phyloP scores from a whole-genome alignment of 2,113 vertebrate genomes.

The Hemibagrus wyckioides region DNA sequence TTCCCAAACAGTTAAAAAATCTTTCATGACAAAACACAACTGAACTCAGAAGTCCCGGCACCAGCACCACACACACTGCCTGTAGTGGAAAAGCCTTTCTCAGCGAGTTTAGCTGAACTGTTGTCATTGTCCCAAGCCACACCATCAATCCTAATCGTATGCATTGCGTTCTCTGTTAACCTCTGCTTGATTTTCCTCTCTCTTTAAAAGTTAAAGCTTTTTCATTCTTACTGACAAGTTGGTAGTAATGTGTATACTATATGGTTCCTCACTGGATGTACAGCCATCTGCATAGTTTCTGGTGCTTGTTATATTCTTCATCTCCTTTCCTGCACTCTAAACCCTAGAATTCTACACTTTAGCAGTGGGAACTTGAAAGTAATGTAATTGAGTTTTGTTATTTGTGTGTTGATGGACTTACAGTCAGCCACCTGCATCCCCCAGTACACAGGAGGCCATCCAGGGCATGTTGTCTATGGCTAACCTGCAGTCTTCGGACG shows the following conservation, averaged over 20 bases:
- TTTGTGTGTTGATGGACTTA: conserved; percentile 71
- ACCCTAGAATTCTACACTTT: conserved; percentile 49
- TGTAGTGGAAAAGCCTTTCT: conserved; percentile 27
- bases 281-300: conserved; percentile 9
- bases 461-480: conserved; percentile 99
- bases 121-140: conserved; percentile 2
- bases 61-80: background rate
- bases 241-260: background rate
- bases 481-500: conserved; percentile 93
- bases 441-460: conserved; percentile 99
- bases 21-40: conserved; percentile 16
- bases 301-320: conserved; percentile 17
- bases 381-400: conserved; percentile 73
- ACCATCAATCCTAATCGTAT: background rate
- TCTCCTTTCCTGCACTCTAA: conserved; percentile 43
- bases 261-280: background rate
- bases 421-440: conserved; percentile 97
- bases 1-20: background rate
- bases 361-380: conserved; percentile 56
- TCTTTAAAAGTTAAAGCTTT: conserved; percentile 7
- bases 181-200: background rate
- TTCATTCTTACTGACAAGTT: background rate
- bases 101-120: conserved; percentile 12
- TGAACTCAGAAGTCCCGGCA: background rate
- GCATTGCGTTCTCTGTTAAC: background rate